These are phyloP conservation scores for Athrips mouffetella DNA, from an alignment of 2,888 invertebrate species.

Conservation along the genomic window DNA sequence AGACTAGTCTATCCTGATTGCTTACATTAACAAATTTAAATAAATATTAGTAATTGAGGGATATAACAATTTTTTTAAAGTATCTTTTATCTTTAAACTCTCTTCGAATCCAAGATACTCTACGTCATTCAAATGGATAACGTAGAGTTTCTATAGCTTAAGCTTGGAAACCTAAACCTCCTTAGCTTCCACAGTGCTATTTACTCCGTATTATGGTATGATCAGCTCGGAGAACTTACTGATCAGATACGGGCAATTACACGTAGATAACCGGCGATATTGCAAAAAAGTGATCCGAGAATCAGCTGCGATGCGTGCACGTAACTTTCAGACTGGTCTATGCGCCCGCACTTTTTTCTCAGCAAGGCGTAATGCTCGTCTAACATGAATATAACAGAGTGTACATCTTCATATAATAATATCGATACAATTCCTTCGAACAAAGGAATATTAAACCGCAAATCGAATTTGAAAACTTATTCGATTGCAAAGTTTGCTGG, in stretches of 20 bases:
- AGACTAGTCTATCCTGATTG: no score
- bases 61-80: no score
- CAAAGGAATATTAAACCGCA: constrained; percentile 7
- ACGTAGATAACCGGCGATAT: constrained; percentile 4
- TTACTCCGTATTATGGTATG: background rate
- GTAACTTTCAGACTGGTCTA: constrained; percentile 18
- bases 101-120: no score
- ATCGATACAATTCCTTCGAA: constrained; percentile 1
- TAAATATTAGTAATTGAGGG: no score
- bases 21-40: no score
- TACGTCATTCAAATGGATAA: no score
- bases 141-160: no score
- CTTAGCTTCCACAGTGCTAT: no score
- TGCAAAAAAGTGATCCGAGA: constrained; percentile 24
- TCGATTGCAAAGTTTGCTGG: constrained; percentile 6
- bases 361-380: constrained; percentile 1
- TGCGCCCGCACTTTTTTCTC: constrained; percentile 1
- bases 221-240: background rate
- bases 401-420: background rate
- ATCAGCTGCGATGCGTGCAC: constrained; percentile 28
- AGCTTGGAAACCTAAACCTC: no score
- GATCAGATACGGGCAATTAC: constrained; percentile 19
- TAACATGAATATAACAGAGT: constrained; percentile 6
- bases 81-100: no score
- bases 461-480: constrained; percentile 7